A percentile compares a stretch with the other conserved stretches of the same genome.
Conservation (phyloP, 2,888 invertebrate genomes). For the Sicus ferrugineus region DNA sequence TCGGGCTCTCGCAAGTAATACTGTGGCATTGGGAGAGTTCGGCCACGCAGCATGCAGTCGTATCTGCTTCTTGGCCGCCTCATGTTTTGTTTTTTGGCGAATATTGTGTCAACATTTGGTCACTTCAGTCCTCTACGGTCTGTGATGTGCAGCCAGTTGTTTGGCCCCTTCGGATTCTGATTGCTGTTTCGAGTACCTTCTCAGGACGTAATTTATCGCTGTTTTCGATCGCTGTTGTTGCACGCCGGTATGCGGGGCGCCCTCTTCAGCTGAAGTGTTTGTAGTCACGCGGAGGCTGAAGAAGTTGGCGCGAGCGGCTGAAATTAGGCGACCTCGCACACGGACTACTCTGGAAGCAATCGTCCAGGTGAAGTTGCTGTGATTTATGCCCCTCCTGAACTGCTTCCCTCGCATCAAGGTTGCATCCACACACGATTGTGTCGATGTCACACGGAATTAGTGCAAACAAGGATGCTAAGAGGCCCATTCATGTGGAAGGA, state of each 20-base stretch:
- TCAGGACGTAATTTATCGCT: slow-evolving; percentile 54
- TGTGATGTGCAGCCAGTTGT: neutral
- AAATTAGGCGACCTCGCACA: slow-evolving; percentile 22
- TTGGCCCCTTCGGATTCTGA: neutral
- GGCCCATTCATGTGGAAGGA: slow-evolving; percentile 54
- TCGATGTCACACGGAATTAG: slow-evolving; percentile 57
- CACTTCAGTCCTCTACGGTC: slow-evolving; percentile 15
- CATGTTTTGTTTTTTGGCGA: slow-evolving; percentile 19
- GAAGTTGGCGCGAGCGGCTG: slow-evolving; percentile 22
- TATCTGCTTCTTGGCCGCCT: neutral
- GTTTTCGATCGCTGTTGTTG: slow-evolving; percentile 39
- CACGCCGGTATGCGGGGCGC: slow-evolving; percentile 24
- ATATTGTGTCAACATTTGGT: slow-evolving; percentile 34
- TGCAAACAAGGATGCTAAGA: slow-evolving; percentile 58
- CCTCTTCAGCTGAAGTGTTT: slow-evolving; percentile 27
- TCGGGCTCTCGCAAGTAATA: slow-evolving; percentile 21
- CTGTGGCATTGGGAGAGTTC: too few species aligned
- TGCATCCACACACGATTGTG: slow-evolving; percentile 40
- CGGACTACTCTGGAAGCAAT: slow-evolving; percentile 22
- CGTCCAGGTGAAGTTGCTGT: slow-evolving; percentile 10
- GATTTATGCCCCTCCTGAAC: neutral
- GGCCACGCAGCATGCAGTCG: slow-evolving; percentile 29
- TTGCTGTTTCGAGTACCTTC: slow-evolving; percentile 24
- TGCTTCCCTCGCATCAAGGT: neutral
- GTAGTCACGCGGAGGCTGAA: neutral